Conservation (phyloP, 1,140 invertebrate species). For the Atopsyche davidsoni region DNA sequence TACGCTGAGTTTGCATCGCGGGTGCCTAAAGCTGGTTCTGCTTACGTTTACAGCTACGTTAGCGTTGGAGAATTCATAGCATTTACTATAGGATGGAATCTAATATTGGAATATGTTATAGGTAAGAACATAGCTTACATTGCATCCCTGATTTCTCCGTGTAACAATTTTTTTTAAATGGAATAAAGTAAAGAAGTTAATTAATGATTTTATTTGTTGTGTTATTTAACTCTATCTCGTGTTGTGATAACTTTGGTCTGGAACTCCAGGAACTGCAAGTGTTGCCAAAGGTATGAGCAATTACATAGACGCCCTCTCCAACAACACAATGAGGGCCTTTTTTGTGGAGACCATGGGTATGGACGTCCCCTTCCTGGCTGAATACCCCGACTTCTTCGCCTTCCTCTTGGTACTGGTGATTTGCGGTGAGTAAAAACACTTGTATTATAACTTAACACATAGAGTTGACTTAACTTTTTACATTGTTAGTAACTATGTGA, state of each 20-base stretch:
- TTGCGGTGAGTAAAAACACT: slow-evolving; percentile 43
- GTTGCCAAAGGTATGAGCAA: slow-evolving; percentile 87
- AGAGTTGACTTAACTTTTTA: too few species aligned
- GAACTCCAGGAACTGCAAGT: slow-evolving; percentile 74
- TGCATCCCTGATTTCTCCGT: too few species aligned
- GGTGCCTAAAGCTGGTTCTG: slow-evolving; percentile 78
- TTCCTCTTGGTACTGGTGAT: slow-evolving; percentile 64
- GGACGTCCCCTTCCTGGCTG: slow-evolving; percentile 61
- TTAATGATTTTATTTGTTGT: too few species aligned
- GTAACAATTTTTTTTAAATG: too few species aligned
- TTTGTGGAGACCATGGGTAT: slow-evolving; percentile 67
- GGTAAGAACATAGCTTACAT: too few species aligned
- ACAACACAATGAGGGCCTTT: slow-evolving; percentile 64
- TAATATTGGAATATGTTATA: slow-evolving; percentile 86
- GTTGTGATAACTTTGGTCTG: neutral
- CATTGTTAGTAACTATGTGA: too few species aligned
- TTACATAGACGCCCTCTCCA: slow-evolving; percentile 78
- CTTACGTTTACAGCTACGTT: slow-evolving; percentile 85
- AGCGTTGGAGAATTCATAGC: slow-evolving; percentile 77
- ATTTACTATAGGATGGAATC: slow-evolving; percentile 82
- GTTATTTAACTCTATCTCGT: too few species aligned
- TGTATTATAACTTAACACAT: too few species aligned
- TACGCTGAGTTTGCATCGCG: slow-evolving; percentile 84
- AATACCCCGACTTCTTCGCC: slow-evolving; percentile 81
- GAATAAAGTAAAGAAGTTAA: too few species aligned